Evolutionary conservation across 1,140 invertebrate genomes (phyloP).

Genomic region (Telenomus remus): DNA sequence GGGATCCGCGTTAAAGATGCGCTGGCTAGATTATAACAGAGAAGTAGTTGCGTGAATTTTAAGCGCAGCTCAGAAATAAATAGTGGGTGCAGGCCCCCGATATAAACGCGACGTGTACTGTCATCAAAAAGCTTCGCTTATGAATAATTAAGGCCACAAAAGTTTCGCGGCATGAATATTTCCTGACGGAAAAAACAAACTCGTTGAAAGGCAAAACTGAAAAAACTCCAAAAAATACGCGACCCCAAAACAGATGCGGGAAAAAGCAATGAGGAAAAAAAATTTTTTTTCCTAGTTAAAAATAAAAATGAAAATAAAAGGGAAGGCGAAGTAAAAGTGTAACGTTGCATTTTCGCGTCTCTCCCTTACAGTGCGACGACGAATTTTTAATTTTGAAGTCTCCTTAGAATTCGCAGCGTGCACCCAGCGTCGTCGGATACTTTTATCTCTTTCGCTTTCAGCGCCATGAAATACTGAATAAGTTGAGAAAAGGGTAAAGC

Average conservation of each 20-base stretch:
- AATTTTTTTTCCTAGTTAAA: too few relatives aligned
- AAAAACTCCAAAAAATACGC: too few relatives aligned
- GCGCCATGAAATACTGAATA: slow-evolving; percentile 56
- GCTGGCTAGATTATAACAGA: slow-evolving; percentile 60
- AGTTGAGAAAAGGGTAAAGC: slow-evolving; percentile 53
- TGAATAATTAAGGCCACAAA: slow-evolving; percentile 64
- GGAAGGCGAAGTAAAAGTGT: slow-evolving; percentile 46
- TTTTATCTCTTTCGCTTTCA: slow-evolving; percentile 58
- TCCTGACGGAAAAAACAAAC: slow-evolving; percentile 37
- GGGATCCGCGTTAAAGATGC: slow-evolving; percentile 57
- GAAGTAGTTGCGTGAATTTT: slow-evolving; percentile 62
- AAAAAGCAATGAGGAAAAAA: neutral
- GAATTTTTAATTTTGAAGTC: slow-evolving; percentile 60
- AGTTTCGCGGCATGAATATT: slow-evolving; percentile 66
- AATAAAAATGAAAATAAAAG: neutral
- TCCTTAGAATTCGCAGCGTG: slow-evolving; percentile 56
- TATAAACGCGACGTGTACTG: slow-evolving; percentile 61
- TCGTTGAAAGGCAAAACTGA: too few relatives aligned
- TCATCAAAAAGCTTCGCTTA: slow-evolving; percentile 64
- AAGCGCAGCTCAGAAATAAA: slow-evolving; percentile 61
- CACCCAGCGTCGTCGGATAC: slow-evolving; percentile 44
- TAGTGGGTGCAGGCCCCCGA: slow-evolving; percentile 58
- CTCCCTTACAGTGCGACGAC: slow-evolving; percentile 39
- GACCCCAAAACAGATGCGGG: neutral
- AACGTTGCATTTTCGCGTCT: slow-evolving; percentile 52